These are phyloP conservation scores for Coreius guichenoti DNA, from an alignment of 2,797 vertebrate species.

Conservation along the genomic window DNA sequence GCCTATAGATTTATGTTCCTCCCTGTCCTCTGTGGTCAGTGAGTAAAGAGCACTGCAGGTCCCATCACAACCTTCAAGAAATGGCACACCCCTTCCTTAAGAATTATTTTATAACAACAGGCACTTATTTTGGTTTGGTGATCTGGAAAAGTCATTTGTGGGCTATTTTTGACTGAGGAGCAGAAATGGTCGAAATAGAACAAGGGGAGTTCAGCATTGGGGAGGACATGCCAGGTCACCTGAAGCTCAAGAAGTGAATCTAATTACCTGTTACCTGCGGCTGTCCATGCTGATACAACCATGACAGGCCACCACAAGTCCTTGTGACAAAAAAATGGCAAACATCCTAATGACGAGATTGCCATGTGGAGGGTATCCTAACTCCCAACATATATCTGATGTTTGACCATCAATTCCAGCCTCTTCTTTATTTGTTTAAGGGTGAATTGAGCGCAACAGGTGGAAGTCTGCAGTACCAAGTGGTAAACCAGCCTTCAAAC, in stretches of 20 bases:
- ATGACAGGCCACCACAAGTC: neutral
- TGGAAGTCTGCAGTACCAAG: neutral
- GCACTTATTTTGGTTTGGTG: neutral
- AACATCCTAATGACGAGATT: neutral
- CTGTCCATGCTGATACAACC: neutral
- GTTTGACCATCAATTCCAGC: neutral
- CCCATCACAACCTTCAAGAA: neutral
- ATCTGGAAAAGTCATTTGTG: neutral
- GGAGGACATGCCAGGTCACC: neutral
- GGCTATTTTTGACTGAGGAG: neutral
- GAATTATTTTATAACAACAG: neutral
- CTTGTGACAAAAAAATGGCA: neutral
- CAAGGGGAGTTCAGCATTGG: neutral
- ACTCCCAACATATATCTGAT: neutral
- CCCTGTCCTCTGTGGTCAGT: neutral
- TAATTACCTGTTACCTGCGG: slow-evolving; percentile 30
- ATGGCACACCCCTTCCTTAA: neutral
- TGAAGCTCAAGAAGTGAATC: slow-evolving; percentile 4
- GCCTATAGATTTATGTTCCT: neutral
- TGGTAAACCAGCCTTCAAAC: neutral
- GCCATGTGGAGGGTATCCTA: neutral
- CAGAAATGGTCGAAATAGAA: neutral
- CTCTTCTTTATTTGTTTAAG: neutral
- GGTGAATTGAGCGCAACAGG: neutral
- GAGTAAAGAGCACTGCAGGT: neutral